These are phyloP conservation scores for Solea senegalensis DNA, from an alignment of 2,113 vertebrate genomes.

Conservation along the genomic window DNA sequence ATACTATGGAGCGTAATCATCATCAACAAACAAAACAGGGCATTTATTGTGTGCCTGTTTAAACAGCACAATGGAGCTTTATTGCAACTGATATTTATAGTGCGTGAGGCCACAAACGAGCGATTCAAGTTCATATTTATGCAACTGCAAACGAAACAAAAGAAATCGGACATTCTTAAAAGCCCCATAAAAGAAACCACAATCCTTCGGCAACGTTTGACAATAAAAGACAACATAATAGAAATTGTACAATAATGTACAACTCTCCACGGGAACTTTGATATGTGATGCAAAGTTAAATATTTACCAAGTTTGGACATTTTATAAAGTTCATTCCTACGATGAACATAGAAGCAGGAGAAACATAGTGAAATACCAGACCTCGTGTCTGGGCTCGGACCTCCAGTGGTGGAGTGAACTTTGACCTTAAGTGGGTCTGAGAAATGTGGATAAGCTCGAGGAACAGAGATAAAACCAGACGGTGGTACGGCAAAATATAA, in stretches of 20 bases:
- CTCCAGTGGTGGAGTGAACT: constrained; percentile 44
- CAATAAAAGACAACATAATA: neutral
- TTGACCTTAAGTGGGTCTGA: constrained; percentile 61
- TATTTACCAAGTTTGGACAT: constrained; percentile 67
- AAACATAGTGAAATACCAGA: constrained; percentile 51
- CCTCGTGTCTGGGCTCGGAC: constrained; percentile 59
- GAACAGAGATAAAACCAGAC: constrained; percentile 60
- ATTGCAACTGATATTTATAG: neutral
- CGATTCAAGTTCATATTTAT: neutral
- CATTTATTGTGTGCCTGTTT: neutral
- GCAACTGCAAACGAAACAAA: neutral
- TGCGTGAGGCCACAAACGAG: neutral
- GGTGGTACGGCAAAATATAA: constrained; percentile 34
- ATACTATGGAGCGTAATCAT: neutral
- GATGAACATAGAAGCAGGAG: constrained; percentile 45
- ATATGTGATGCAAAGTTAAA: constrained; percentile 20
- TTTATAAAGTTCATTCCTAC: constrained; percentile 41
- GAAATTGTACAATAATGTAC: neutral
- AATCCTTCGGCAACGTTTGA: neutral
- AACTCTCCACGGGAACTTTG: constrained; percentile 4
- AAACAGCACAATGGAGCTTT: constrained; percentile 5
- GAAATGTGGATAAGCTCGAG: constrained; percentile 64
- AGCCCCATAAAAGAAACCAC: neutral
- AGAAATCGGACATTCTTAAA: neutral
- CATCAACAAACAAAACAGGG: neutral